Base-by-base conservation (phyloP, 2,113 vertebrate genomes). In the Poeciliopsis turrubarensis region DNA sequence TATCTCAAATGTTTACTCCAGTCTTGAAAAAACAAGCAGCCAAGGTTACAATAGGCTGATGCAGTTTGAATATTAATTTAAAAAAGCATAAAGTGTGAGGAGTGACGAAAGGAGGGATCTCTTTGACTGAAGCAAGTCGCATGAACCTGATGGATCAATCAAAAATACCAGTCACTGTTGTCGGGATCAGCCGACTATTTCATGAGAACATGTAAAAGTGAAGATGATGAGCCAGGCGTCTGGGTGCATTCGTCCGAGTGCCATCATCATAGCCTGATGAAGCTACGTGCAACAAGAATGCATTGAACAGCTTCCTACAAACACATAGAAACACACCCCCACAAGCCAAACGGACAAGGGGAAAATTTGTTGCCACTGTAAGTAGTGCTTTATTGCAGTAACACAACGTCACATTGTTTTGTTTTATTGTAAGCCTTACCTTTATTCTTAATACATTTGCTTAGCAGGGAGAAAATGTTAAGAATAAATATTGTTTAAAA, bases 1-100 rank as follows among this genome's bases (percentile, higher is more conserved):
- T 32, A 51, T 79, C 73, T 82, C 68, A 88, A 75, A 84, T 72
- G 72, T 84, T 61, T 60, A 68, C 62, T 82, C 51, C 30, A 32
- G 75, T 79, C 73, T 66, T 80, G 19, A 37, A 62, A 77, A 79
- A 83, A 77, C 76, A 64, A 86, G 68, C 54, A 0, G 27, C 69
- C 71, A 75, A 47, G 51, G 51, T 32, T 63, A 31, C 27, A 29
- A 39, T 19, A 44, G 25, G 29, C 68, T 44, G 30, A 60, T 22
- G 54, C 0, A 0, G 54, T 62, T 22, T 61, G n/a, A 80, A 64
- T 19, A 57, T 0, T 63, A 17, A 27, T n/a, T n/a, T n/a, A n/a
- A 22, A n/a, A n/a, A 57, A 57, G 51, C 25, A 57, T n/a, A 11
- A 25, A 57, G 25, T 3, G 17, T n/a, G 51, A 25, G 51, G 51